phyloP scores from a whole-genome alignment of 1,140 invertebrate species.

The Dreissena rostriformis region DNA sequence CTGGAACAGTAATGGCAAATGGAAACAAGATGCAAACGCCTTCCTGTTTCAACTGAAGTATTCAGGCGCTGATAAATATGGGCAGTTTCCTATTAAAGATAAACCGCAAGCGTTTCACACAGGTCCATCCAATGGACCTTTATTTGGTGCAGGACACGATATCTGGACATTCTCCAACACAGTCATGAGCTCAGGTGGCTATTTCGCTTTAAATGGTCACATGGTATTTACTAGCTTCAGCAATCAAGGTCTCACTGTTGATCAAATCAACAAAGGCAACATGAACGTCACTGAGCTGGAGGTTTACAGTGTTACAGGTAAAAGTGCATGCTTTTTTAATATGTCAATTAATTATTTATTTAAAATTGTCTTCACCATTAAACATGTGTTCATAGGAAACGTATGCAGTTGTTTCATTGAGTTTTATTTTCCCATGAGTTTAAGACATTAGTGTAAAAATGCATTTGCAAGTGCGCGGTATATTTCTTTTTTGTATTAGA shows the following conservation, averaged over 20 bases:
- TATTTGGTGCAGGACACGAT: conserved; percentile 44
- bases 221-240: conserved; percentile 11
- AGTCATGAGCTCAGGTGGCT: neutral
- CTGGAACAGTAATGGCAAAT: conserved; percentile 1
- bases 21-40: conserved; percentile 36
- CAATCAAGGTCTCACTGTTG: neutral
- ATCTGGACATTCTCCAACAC: conserved; percentile 15
- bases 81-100: conserved; percentile 39
- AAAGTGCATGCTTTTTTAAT: too few relatives aligned
- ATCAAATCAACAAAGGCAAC: conserved; percentile 26
- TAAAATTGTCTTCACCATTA: too few relatives aligned
- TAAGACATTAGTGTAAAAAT: too few relatives aligned
- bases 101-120: neutral
- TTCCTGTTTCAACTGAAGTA: conserved; percentile 57
- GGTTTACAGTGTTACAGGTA: conserved; percentile 51
- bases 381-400: too few relatives aligned
- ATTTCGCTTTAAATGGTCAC: conserved; percentile 16
- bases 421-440: too few relatives aligned
- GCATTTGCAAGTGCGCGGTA: too few relatives aligned
- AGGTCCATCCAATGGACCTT: conserved; percentile 19
- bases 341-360: too few relatives aligned
- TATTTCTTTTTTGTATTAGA: too few relatives aligned
- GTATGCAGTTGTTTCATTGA: too few relatives aligned
- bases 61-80: neutral
- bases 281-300: conserved; percentile 41